Conservation (phyloP, 2,113 vertebrate genomes). For the Australoheros scitulus region DNA sequence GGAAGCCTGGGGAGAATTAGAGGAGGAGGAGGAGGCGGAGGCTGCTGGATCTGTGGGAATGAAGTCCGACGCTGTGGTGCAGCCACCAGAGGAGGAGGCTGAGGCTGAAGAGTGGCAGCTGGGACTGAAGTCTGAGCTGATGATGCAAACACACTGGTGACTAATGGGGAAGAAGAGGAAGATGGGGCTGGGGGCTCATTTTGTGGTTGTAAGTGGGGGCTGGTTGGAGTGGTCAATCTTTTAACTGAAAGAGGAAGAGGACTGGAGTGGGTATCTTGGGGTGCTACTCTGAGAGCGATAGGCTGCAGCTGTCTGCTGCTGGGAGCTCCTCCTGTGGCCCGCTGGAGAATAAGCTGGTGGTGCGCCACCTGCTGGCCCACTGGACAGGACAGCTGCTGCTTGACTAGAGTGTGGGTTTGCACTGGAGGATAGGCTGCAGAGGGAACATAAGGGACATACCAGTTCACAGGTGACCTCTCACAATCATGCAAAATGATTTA, state of each 20-base stretch:
- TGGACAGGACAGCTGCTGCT: conserved; percentile 84
- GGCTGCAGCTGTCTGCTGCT: conserved; percentile 86
- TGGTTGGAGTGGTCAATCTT: conserved; percentile 75
- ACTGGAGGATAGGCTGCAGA: conserved; percentile 86
- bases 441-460: not conserved
- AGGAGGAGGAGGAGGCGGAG: conserved; percentile 53
- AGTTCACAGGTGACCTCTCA: not conserved
- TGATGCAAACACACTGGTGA: conserved; percentile 83
- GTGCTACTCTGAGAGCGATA: conserved; percentile 84
- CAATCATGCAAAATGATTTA: too few relatives aligned
- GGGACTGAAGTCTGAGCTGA: conserved; percentile 80
- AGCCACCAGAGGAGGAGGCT: conserved; percentile 81
- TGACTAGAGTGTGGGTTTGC: conserved; percentile 86
- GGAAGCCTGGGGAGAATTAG: conserved; percentile 83
- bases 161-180: conserved; percentile 62
- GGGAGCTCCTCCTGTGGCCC: conserved; percentile 64
- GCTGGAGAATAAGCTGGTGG: conserved; percentile 90
- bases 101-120: conserved; percentile 81
- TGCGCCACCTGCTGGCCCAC: conserved; percentile 83
- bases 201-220: conserved; percentile 79
- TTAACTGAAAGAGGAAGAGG: conserved; percentile 84
- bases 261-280: conserved; percentile 76
- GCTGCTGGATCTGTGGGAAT: conserved; percentile 72
- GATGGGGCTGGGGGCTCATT: conserved; percentile 74
- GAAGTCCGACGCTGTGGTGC: conserved; percentile 78